phyloP scores from a whole-genome alignment of 2,797 vertebrate species.

The Muscicapa comitata region DNA sequence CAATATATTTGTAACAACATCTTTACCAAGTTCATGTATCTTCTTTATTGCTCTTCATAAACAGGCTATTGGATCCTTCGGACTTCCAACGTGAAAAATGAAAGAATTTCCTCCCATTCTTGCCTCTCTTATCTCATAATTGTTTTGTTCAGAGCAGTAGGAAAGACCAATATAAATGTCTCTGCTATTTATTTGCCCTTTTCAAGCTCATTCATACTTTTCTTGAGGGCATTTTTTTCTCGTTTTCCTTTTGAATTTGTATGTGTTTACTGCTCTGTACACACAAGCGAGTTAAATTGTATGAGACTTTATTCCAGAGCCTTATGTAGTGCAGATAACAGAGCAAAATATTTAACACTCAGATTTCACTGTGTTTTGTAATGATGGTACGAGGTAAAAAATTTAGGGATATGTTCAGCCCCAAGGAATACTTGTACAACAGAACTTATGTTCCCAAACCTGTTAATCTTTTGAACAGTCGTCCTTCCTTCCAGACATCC shows the following conservation, averaged over 20 bases:
- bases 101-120: constrained; percentile 76
- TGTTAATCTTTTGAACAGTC: not conserved
- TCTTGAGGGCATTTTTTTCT: constrained; percentile 68
- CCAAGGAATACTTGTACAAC: not conserved
- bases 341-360: constrained; percentile 27
- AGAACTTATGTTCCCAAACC: not conserved
- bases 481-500: not conserved
- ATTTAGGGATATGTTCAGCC: not conserved
- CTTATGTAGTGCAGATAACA: constrained; percentile 34
- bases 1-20: constrained; percentile 74
- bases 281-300: constrained; percentile 35
- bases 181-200: constrained; percentile 74
- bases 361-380: constrained; percentile 1
- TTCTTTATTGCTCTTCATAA: constrained; percentile 83
- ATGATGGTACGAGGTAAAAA: not conserved
- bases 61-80: constrained; percentile 75
- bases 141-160: constrained; percentile 80
- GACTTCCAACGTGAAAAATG: constrained; percentile 76
- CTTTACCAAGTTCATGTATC: constrained; percentile 77
- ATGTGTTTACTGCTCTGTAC: constrained; percentile 56
- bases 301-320: constrained; percentile 61
- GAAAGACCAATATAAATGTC: constrained; percentile 75
- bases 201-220: constrained; percentile 74
- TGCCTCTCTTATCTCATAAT: constrained; percentile 81
- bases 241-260: constrained; percentile 60